A percentile compares a stretch with the other conserved stretches of the same genome.
phyloP scores from a whole-genome alignment of 2,797 vertebrate genomes.

The Bovichtus variegatus region DNA sequence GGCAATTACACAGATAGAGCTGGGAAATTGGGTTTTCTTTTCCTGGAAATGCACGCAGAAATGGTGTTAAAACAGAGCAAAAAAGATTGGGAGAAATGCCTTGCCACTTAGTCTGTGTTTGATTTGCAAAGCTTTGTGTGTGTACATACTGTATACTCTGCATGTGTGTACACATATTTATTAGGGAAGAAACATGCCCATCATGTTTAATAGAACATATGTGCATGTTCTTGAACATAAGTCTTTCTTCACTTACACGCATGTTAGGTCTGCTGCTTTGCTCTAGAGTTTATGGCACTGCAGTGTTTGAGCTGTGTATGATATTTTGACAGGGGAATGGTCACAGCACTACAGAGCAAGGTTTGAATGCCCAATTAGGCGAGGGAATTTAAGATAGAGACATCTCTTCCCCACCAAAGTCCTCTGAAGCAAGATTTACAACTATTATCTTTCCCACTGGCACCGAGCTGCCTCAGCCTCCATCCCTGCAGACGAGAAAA shows the following conservation, averaged over 20 bases:
- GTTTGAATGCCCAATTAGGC: slow-evolving; percentile 68
- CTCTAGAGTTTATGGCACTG: slow-evolving; percentile 14
- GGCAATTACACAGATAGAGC: slow-evolving; percentile 77
- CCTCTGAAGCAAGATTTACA: slow-evolving; percentile 65
- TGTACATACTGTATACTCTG: not conserved
- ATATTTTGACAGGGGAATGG: slow-evolving; percentile 44
- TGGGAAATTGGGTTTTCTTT: slow-evolving; percentile 51
- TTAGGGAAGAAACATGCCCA: not conserved
- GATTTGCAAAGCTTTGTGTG: slow-evolving; percentile 47
- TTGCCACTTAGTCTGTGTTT: slow-evolving; percentile 49
- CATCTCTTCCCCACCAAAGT: slow-evolving; percentile 40
- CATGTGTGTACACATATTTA: not conserved
- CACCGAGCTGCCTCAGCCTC: slow-evolving; percentile 12
- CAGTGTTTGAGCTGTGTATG: slow-evolving; percentile 9
- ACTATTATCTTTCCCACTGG: slow-evolving; percentile 50
- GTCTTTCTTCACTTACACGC: slow-evolving; percentile 9
- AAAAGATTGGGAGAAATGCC: slow-evolving; percentile 45
- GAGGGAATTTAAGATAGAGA: slow-evolving; percentile 59
- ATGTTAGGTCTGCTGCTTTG: slow-evolving; percentile 20
- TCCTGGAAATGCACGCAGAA: slow-evolving; percentile 65
- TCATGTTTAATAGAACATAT: slow-evolving; percentile 13
- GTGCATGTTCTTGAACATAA: slow-evolving; percentile 17
- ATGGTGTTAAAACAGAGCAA: slow-evolving; percentile 61
- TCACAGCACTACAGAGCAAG: slow-evolving; percentile 32
- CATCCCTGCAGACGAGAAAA: slow-evolving; percentile 31